Base-by-base conservation (phyloP, 2,113 vertebrate genomes). In the Pseudolaguvia tuberculata region DNA sequence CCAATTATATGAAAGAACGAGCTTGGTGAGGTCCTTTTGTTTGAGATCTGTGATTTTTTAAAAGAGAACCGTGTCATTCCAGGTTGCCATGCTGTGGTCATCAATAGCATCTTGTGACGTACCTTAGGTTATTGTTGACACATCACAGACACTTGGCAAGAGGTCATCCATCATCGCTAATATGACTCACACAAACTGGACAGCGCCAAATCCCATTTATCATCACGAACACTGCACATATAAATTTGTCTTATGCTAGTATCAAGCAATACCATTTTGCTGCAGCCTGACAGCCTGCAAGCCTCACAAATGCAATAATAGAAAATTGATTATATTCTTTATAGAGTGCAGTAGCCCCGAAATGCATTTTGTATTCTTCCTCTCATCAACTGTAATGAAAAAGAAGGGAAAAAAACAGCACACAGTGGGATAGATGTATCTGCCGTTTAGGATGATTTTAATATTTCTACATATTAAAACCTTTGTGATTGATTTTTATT, bases 281-380 rank as follows among this genome's bases (percentile, higher is more conserved):
- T 84, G 27, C 79, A 82, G 84, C 83, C 79, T 85, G 83, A 88
- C 81, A 85, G 86, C 83, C 87, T 84, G 83, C 84, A 74, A 89
- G 88, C 86, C 82, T 83, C 70, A 51, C 76, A 83, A 83, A 83
- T 76, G 85, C 85, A 87, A 89, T 89, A 89, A 89, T 86, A 84
- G 83, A 86, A 87, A 89, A 90, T 86, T 88, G 87, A 89, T 90
- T 87, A 86, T 87, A 88, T 90, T 87, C 86, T 85, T 67, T 85
- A 81, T 84, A 83, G 86, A 84, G 82, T 72, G 13, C 18, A 80
- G 79, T 65, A 82, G 79, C 83, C 83, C 81, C 52, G n/a, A 76
- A 80, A 77, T 76, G 82, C 75, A 85, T 86, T 88, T 88, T 89
- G 86, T 86, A 63, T 88, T 87, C 80, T 79, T 83, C 82, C 78